A percentile compares a stretch with the other conserved stretches of the same genome.
Evolutionary conservation across 2,113 vertebrate genomes (phyloP).

Genomic region (Pionites leucogaster): DNA sequence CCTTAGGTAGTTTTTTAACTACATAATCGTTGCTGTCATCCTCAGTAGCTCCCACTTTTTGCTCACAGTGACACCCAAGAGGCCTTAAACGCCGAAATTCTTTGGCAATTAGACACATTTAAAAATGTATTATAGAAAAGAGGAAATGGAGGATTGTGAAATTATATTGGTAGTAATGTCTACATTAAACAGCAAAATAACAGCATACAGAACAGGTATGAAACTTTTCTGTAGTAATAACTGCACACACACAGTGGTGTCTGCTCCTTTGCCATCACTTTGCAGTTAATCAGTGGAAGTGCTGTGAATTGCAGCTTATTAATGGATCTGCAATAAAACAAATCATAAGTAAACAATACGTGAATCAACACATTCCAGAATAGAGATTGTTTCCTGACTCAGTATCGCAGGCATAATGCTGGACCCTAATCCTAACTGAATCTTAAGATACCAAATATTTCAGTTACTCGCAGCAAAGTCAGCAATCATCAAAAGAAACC

Average conservation of each 20-base stretch:
- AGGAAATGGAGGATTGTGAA: background rate
- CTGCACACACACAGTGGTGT: background rate
- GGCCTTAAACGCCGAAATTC: conserved; percentile 20
- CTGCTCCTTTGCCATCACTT: background rate
- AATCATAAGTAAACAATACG: background rate
- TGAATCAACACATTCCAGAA: background rate
- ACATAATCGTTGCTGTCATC: conserved; percentile 6
- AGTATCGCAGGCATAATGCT: background rate
- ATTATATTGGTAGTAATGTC: background rate
- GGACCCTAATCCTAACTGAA: background rate
- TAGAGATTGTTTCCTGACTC: background rate
- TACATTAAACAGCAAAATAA: background rate
- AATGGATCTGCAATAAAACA: background rate
- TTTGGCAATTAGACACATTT: conserved; percentile 7
- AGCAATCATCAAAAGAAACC: background rate
- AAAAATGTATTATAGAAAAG: background rate
- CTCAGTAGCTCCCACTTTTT: conserved; percentile 33
- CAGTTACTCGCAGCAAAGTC: background rate
- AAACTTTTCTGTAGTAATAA: background rate
- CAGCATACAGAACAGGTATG: background rate
- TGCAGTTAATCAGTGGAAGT: background rate
- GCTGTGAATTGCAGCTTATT: background rate
- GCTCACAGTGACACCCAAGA: conserved; percentile 13
- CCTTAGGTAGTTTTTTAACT: conserved; percentile 22
- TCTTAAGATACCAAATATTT: background rate